phyloP scores from a whole-genome alignment of 2,888 invertebrate genomes.

The Hermaeophaga mercurialis region DNA sequence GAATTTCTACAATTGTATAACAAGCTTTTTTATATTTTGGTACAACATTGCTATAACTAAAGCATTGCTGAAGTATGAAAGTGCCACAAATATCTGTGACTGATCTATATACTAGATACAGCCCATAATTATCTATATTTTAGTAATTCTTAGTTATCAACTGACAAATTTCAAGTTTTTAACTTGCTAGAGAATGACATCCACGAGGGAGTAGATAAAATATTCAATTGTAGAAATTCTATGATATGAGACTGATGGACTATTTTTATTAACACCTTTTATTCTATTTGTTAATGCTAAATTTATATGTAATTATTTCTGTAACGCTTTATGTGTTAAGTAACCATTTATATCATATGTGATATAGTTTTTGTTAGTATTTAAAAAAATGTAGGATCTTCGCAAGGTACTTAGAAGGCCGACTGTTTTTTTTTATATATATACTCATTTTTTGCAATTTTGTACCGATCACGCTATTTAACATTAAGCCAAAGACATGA shows the following conservation, averaged over 20 bases:
- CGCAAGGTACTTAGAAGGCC: constrained; percentile 36
- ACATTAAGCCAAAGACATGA: constrained; percentile 33
- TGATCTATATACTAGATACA: too few species aligned
- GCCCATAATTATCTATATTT: too few species aligned
- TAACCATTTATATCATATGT: constrained; percentile 51
- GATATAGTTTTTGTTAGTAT: constrained; percentile 48
- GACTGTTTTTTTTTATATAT: constrained; percentile 35
- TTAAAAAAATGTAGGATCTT: constrained; percentile 32
- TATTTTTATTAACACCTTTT: not conserved
- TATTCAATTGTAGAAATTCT: constrained; percentile 13
- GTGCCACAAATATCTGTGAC: too few species aligned
- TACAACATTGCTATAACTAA: too few species aligned
- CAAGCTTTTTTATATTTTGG: too few species aligned
- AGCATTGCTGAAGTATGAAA: too few species aligned
- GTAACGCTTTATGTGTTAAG: constrained; percentile 52
- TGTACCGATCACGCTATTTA: constrained; percentile 36
- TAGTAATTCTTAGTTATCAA: too few species aligned
- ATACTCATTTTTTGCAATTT: constrained; percentile 35
- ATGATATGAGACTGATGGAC: not conserved
- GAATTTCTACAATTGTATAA: constrained; percentile 23
- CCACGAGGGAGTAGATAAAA: too few species aligned
- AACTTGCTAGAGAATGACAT: too few species aligned
- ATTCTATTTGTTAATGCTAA: constrained; percentile 40
- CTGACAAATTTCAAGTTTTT: too few species aligned
- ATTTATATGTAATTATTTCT: constrained; percentile 50